These are phyloP conservation scores for Agapornis canus DNA, from an alignment of 2,797 vertebrate species.

Conservation along the genomic window DNA sequence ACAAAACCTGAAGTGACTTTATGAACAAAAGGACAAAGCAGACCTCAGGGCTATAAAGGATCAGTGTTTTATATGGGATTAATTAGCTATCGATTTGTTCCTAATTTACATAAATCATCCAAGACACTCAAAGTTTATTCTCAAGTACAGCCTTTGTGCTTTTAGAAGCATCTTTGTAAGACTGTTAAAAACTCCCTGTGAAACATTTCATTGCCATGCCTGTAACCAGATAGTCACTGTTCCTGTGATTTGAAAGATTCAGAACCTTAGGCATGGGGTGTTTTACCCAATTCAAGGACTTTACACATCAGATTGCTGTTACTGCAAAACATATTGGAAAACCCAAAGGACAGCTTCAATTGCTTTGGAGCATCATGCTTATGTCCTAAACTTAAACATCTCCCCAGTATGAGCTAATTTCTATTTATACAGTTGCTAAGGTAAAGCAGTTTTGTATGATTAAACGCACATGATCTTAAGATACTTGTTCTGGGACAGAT, in stretches of 20 bases:
- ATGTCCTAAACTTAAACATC: background rate
- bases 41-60: background rate
- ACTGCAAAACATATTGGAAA: background rate
- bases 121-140: background rate
- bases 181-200: background rate
- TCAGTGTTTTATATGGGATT: background rate
- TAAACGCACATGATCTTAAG: background rate
- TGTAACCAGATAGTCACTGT: fast-evolving
- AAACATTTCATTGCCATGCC: background rate
- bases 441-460: background rate
- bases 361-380: background rate
- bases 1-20: background rate
- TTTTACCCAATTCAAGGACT: background rate
- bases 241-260: background rate
- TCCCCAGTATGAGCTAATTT: background rate
- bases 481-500: background rate
- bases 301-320: background rate
- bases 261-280: background rate
- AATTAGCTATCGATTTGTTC: background rate
- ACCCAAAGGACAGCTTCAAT: background rate
- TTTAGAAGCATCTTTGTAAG: background rate
- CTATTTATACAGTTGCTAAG: background rate
- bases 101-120: background rate
- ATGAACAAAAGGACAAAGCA: background rate
- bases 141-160: background rate